Conservation (phyloP, 2,797 vertebrate species). For the Syndactyla subalaris region DNA sequence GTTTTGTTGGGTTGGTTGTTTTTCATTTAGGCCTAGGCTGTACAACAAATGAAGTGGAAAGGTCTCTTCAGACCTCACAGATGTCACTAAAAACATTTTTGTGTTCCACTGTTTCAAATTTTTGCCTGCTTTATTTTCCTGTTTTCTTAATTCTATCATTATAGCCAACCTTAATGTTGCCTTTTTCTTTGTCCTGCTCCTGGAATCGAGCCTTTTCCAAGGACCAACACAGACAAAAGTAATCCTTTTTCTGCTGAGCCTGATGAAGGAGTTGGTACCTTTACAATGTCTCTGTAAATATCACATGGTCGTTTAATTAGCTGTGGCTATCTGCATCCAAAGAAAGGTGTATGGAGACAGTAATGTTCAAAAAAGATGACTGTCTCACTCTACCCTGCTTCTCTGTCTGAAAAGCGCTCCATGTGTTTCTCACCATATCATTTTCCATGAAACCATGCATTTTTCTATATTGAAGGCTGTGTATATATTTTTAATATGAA, state of each 20-base stretch:
- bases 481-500: background rate
- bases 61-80: background rate
- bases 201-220: background rate
- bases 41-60: background rate
- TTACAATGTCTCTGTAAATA: background rate
- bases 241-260: background rate
- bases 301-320: background rate
- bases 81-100: background rate
- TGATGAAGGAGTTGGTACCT: background rate
- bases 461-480: background rate
- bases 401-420: background rate
- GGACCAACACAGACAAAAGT: background rate
- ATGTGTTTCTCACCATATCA: background rate
- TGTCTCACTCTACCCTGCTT: background rate
- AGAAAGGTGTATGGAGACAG: background rate
- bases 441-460: background rate
- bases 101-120: background rate
- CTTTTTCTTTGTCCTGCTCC: background rate
- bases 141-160: background rate
- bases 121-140: background rate
- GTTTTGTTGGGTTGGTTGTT: background rate
- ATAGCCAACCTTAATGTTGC: background rate
- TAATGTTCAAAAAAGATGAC: background rate
- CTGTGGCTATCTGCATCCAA: background rate
- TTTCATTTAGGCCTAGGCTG: background rate